A percentile compares a stretch with the other conserved stretches of the same genome.
phyloP scores from a whole-genome alignment of 2,888 invertebrate genomes.

The Dorcus parallelipipedus region DNA sequence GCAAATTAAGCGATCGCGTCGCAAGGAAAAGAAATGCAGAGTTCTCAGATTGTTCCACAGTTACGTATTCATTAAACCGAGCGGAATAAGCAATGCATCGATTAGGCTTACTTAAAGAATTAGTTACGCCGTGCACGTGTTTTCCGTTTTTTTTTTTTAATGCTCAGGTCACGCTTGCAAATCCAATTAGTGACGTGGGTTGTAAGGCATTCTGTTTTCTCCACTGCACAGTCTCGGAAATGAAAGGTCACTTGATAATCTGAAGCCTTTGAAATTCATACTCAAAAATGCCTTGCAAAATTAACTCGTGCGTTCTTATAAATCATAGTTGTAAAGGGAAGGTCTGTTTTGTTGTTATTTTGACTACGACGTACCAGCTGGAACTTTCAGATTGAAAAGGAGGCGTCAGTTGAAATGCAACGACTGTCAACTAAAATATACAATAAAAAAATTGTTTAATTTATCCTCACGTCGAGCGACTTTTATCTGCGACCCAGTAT shows the following conservation, averaged over 20 bases:
- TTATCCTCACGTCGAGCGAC: slow-evolving; percentile 4
- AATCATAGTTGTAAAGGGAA: too few relatives aligned
- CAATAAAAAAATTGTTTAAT: slow-evolving; percentile 9
- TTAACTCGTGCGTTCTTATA: too few relatives aligned
- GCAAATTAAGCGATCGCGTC: too few relatives aligned
- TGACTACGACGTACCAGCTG: too few relatives aligned
- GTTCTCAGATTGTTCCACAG: neutral
- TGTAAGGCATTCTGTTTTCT: too few relatives aligned
- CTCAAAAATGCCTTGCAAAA: too few relatives aligned
- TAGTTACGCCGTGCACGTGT: neutral
- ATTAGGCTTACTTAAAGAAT: neutral
- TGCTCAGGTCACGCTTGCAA: neutral
- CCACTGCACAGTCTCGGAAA: neutral
- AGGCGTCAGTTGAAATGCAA: neutral
- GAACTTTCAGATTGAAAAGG: too few relatives aligned
- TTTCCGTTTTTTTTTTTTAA: neutral
- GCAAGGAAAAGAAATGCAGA: neutral
- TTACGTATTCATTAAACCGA: neutral
- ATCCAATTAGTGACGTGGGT: neutral
- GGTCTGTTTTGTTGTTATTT: too few relatives aligned
- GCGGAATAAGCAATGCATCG: neutral
- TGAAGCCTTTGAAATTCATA: too few relatives aligned
- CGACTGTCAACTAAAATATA: slow-evolving; percentile 18
- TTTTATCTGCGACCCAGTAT: slow-evolving; percentile 16
- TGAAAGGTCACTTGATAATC: too few relatives aligned